Percentiles rank a stretch among this genome's conserved stretches.
Conservation (phyloP, 2,797 vertebrate species). For the Argya squamiceps region DNA sequence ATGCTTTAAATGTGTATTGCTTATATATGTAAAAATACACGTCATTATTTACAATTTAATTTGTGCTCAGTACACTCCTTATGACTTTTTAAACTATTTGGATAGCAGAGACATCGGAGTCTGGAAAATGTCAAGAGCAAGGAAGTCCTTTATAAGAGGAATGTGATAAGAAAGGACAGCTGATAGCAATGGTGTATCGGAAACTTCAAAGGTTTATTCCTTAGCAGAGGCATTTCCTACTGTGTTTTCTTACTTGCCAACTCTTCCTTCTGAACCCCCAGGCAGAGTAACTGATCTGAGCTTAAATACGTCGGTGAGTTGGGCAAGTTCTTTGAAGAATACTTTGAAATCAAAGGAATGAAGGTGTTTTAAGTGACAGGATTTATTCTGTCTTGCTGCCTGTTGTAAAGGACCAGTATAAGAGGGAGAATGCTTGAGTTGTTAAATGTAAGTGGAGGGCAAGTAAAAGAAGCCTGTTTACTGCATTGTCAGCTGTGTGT, state of each 20-base stretch:
- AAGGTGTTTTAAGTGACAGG: neutral
- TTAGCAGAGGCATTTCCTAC: neutral
- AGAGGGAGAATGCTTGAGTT: neutral
- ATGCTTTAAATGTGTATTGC: fast-evolving
- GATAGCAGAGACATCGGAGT: neutral
- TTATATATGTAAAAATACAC: neutral
- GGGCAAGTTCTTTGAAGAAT: conserved; percentile 21
- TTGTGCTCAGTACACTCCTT: neutral
- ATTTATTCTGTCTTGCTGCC: conserved; percentile 9
- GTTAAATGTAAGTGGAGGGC: conserved; percentile 9
- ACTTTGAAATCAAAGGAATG: conserved; percentile 36
- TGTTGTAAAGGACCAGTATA: neutral
- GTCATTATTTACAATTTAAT: neutral
- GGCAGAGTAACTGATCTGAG: conserved; percentile 39
- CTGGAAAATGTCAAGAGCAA: neutral
- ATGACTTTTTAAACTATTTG: neutral
- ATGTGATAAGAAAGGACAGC: neutral
- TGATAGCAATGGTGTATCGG: neutral
- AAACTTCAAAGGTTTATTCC: neutral
- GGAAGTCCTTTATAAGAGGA: neutral
- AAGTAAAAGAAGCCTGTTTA: neutral
- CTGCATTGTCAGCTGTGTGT: neutral
- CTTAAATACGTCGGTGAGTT: neutral
- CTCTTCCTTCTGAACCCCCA: neutral
- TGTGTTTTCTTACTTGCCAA: neutral